These are phyloP conservation scores for Eurois occulta DNA, from an alignment of 2,888 invertebrate genomes.

Conservation along the genomic window DNA sequence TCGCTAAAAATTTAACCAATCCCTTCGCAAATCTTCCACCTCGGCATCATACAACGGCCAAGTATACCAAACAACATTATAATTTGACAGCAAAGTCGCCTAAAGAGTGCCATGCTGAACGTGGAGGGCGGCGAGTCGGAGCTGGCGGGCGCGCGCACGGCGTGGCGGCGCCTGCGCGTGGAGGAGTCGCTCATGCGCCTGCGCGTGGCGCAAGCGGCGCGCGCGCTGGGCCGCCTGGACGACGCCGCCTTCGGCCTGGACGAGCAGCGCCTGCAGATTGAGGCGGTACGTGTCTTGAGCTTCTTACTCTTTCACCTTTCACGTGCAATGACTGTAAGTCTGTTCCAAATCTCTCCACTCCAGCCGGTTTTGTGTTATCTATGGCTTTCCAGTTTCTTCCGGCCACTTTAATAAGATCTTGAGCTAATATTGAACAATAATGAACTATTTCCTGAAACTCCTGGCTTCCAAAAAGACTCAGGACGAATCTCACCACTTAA, in stretches of 20 bases:
- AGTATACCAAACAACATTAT: not conserved
- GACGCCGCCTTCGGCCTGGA: slow-evolving; percentile 92
- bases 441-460: not conserved
- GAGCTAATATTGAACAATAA: not conserved
- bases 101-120: slow-evolving; percentile 81
- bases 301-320: not conserved
- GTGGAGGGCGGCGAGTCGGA: slow-evolving; percentile 85
- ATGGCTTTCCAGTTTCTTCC: not conserved
- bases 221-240: slow-evolving; percentile 91
- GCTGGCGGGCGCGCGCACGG: slow-evolving; percentile 70
- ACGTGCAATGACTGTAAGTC: not conserved
- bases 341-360: not conserved
- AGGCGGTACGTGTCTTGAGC: slow-evolving; percentile 90
- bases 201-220: slow-evolving; percentile 92
- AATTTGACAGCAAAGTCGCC: slow-evolving; percentile 80
- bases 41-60: not conserved
- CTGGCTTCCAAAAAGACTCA: not conserved
- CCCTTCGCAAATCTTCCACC: not conserved
- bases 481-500: not conserved
- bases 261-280: slow-evolving; percentile 92
- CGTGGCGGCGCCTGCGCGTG: slow-evolving; percentile 82
- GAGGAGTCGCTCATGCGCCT: slow-evolving; percentile 92
- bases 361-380: not conserved
- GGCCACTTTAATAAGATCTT: not conserved
- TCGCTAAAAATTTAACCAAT: not conserved